Evolutionary conservation across 1,140 invertebrate genomes (phyloP), one percentile per base, ranked within the genome.

Genomic region (Drosophila lini): DNA sequence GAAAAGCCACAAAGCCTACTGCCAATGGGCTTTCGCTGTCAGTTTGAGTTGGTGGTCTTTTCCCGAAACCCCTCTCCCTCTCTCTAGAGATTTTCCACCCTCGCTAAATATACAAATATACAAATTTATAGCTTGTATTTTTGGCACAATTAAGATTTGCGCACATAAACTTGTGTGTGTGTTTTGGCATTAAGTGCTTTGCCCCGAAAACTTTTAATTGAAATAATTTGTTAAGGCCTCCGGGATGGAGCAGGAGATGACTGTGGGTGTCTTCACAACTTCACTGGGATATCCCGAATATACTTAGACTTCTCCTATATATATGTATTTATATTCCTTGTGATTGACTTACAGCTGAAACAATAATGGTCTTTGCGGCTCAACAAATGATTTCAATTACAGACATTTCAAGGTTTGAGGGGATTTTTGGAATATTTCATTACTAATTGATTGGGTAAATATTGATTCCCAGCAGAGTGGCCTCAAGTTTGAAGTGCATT

Each of bases 61-160:
- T 34, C 57, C 60, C 28, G 11, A 28, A 13, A 5, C 25, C 38
- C 25, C 7, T 2, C 19, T 0, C 3, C 15, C 4, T 13, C 45
- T 22, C 19, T 6, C 11, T 25, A 19, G 16, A 1, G 25, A 48
- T 48, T 48, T 48, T 6, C 25, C 11, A 15, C 32, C 32, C 50
- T 53, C 50, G 32, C 32, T 53, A 32, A 22, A 53, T 8, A 58
- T 19, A 64, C 11, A 36, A n/a, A 77, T 50, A 83, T 28, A 80
- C 44, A 74, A 74, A 79, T 82, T 77, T 77, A 88, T 89, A 60
- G 71, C 67, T 73, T 65, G 83, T 71, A 83, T 89, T 86, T 78
- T 69, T 67, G 77, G 68, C 76, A 83, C 83, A 86, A 88, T 88
- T 86, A 88, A 83, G 83, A 88, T 81, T 88, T 88, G 80, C 63